These are phyloP conservation scores for Vulpes ferrilata DNA, from an alignment of 2,113 vertebrate species.

Conservation along the genomic window DNA sequence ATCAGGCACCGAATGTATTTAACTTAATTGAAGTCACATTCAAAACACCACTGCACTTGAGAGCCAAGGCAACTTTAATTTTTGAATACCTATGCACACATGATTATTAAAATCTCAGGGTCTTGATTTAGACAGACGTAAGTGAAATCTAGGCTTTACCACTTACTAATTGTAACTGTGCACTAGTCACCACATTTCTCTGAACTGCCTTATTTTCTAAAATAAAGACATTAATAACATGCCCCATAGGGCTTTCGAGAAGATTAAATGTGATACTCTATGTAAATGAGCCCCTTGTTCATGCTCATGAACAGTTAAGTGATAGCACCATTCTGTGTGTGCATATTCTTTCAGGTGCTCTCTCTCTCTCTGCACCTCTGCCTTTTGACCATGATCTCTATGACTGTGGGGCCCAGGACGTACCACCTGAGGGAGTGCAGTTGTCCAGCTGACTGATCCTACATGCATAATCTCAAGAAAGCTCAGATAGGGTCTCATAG, in stretches of 20 bases:
- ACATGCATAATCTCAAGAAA: not conserved
- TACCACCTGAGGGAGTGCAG: not conserved
- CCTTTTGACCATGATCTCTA: not conserved
- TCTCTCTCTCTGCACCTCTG: not conserved
- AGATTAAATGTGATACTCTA: constrained; percentile 14
- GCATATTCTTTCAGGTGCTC: not conserved
- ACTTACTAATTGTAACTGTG: not conserved
- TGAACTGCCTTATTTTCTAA: not conserved
- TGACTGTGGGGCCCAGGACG: not conserved
- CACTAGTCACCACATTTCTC: not conserved
- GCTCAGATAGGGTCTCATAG: not conserved
- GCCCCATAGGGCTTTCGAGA: constrained; percentile 3
- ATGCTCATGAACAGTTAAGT: not conserved
- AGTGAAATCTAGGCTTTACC: not conserved
- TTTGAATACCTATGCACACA: not conserved
- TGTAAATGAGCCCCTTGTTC: constrained; percentile 26
- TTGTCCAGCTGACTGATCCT: not conserved
- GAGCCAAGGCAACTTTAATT: constrained; percentile 3
- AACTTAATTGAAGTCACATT: constrained; percentile 42
- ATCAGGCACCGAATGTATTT: not conserved
- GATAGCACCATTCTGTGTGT: not conserved
- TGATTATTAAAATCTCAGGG: not conserved
- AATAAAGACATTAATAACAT: not conserved
- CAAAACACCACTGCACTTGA: not conserved
- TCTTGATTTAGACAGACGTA: constrained; percentile 40